Evolutionary conservation across 2,113 vertebrate species (phyloP).

Genomic region (Engraulis encrasicolus): DNA sequence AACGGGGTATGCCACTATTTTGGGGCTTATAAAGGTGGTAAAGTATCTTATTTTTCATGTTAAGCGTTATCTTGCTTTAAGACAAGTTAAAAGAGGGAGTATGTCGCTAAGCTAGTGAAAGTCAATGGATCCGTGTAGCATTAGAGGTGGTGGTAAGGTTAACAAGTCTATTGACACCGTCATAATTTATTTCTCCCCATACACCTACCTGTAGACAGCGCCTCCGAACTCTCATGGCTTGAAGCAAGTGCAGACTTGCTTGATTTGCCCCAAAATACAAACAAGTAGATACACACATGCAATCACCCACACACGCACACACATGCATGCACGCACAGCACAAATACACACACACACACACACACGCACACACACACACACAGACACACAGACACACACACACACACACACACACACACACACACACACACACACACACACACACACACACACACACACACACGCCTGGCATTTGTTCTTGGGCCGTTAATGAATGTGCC

Average conservation of each 20-base stretch:
- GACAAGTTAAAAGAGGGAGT: no score
- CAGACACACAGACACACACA: no score
- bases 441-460: not conserved
- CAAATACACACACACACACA: not conserved
- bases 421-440: no score
- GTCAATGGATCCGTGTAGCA: no score
- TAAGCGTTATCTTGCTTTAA: no score
- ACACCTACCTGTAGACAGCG: not conserved
- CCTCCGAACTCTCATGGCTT: not conserved
- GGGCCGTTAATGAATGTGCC: not conserved
- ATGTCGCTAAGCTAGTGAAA: no score
- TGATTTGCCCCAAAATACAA: no score
- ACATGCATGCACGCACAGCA: not conserved
- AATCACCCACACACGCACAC: not conserved
- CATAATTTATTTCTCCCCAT: not conserved
- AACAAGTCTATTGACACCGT: not conserved
- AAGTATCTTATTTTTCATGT: no score
- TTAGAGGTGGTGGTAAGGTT: not conserved
- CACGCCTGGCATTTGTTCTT: not conserved
- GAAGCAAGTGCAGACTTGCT: not conserved
- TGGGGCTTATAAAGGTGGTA: no score
- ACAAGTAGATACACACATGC: no score
- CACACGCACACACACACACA: no score
- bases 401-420: not conserved
- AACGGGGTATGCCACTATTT: no score